Evolutionary conservation across 2,113 vertebrate species (phyloP).

Genomic region (Corythornis cristatus): DNA sequence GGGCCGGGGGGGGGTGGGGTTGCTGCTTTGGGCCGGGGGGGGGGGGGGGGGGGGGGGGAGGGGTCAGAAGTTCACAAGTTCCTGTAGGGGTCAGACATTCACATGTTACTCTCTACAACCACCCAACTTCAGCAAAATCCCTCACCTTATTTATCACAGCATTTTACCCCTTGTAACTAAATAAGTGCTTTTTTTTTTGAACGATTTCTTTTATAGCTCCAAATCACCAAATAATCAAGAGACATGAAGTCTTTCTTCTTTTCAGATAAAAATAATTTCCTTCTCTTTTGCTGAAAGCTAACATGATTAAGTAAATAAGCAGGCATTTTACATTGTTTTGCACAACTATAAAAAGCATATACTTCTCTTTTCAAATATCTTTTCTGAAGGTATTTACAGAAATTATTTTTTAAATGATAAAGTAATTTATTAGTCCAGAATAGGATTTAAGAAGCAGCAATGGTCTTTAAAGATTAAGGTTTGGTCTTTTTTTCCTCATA

Average conservation of each 20-base stretch:
- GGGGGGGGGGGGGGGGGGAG: too few species aligned
- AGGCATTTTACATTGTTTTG: neutral
- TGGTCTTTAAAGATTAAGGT: constrained; percentile 3
- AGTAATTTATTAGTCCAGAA: neutral
- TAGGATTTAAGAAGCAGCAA: constrained; percentile 14
- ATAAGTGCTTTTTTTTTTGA: neutral
- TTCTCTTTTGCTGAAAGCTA: neutral
- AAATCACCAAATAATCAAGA: neutral
- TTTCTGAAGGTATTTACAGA: neutral
- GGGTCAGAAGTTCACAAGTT: too few species aligned
- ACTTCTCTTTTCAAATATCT: neutral
- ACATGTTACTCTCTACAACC: too few species aligned
- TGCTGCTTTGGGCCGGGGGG: too few species aligned
- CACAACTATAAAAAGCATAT: neutral
- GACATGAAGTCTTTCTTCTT: neutral
- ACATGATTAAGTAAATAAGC: neutral
- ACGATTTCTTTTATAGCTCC: neutral
- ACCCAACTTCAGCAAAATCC: too few species aligned
- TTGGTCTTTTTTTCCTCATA: neutral
- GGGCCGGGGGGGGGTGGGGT: too few species aligned
- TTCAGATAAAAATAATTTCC: neutral
- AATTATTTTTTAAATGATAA: neutral
- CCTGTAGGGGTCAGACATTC: too few species aligned
- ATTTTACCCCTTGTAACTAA: neutral
- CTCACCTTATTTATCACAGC: too few species aligned